Base-by-base conservation (phyloP, 2,888 invertebrate species). In the Thereva nobilitata region DNA sequence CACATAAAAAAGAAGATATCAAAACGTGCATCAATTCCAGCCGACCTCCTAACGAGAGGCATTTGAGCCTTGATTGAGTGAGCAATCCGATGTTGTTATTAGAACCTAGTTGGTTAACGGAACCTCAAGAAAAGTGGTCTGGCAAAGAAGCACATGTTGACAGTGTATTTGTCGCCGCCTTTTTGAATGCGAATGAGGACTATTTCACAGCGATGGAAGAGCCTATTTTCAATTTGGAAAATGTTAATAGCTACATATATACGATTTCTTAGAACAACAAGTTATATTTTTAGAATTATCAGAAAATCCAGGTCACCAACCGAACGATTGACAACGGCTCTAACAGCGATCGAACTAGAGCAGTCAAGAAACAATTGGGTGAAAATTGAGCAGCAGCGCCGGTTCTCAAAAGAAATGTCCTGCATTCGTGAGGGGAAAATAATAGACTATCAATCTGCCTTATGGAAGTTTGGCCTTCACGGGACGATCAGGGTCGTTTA, bases 391-490 rank as follows among this genome's bases (percentile, higher is more conserved):
- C 45, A 45, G 45, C 4, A 8, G 10, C 7, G 9, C 5, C 10
- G 5, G 5, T 45, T 9, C 10, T 5, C 7, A 6, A 10, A 5
- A 7, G 45, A 45, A 45, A 7, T 45, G 10, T n/a, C n/a, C n/a
- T n/a, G n/a, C n/a, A n/a, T n/a, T n/a, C n/a, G 5, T n/a, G 10
- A 10, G 5, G 49, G 34, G n/a, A 56, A 66, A 40, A n/a, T 8
- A 42, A 47, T 55, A 49, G 34, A 57, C 10, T 47, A 38, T 8
- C 35, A 41, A 12, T 63, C 47, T 2, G 42, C n/a, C 12, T 23
- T 63, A 40, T n/a, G 41, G 38, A 53, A n/a, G 8, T 35, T 64
- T 57, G 56, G 12, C 57, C 44, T 5, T 64, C 64, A 6, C 12
- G 57, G n/a, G 38, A 10, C 5, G n/a, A 45, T 10, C 4, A 4